Percentiles rank a stretch among this genome's conserved stretches.
Evolutionary conservation across 2,797 vertebrate species (phyloP).

Genomic region (Gymnocypris eckloni): DNA sequence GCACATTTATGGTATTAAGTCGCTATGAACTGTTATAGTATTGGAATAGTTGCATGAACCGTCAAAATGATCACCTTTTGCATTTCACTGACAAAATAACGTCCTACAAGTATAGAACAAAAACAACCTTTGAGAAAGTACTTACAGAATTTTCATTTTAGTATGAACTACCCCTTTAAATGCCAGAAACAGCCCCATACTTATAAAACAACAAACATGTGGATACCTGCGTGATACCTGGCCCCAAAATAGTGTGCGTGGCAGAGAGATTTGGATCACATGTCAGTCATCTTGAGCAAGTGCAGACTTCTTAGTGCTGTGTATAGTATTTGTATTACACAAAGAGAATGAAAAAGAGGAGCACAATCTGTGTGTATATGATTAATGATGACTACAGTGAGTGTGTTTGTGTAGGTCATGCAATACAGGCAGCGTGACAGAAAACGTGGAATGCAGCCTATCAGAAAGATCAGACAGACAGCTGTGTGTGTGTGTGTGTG

Average conservation of each 20-base stretch:
- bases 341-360: conserved; percentile 1
- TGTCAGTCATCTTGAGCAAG: background rate
- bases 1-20: background rate
- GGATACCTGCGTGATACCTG: background rate
- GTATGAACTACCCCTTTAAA: conserved; percentile 23
- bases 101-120: conserved; percentile 67
- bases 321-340: conserved; percentile 3
- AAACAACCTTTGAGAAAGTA: conserved; percentile 63
- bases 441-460: conserved; percentile 64
- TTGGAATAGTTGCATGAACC: no score
- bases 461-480: conserved; percentile 59
- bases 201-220: conserved; percentile 46
- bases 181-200: conserved; percentile 10
- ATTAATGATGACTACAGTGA: conserved; percentile 74
- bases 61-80: background rate
- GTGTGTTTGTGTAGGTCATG: conserved; percentile 71
- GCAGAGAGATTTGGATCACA: background rate
- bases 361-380: conserved; percentile 55
- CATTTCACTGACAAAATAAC: background rate
- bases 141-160: conserved; percentile 65
- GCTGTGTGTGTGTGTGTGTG: conserved; percentile 25
- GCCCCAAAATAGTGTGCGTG: background rate
- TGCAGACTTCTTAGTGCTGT: background rate
- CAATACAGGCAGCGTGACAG: conserved; percentile 67
- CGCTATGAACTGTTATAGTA: background rate